Evolutionary conservation across 2,888 invertebrate genomes (phyloP).

Genomic region (Nymphalis polychloros): DNA sequence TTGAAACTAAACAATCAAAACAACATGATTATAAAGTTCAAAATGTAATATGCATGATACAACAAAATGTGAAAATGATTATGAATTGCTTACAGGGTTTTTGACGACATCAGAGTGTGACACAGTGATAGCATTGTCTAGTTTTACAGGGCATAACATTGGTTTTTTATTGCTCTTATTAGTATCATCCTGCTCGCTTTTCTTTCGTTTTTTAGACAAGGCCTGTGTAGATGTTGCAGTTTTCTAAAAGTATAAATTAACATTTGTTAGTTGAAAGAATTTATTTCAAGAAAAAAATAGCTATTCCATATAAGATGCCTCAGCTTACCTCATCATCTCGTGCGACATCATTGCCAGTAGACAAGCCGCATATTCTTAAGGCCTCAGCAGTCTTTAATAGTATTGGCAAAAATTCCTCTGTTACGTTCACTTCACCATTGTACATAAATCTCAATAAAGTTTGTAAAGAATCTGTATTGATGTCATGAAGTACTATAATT

Average conservation of each 20-base stretch:
- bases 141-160: constrained; percentile 20
- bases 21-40: too few species aligned
- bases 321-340: constrained; percentile 69
- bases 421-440: constrained; percentile 87
- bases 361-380: constrained; percentile 85
- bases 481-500: constrained; percentile 88
- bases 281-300: neutral
- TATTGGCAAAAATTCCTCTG: constrained; percentile 85
- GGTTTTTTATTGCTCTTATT: constrained; percentile 56
- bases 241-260: constrained; percentile 50
- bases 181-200: constrained; percentile 67
- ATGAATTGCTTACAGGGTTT: constrained; percentile 53
- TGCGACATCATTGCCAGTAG: constrained; percentile 77
- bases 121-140: constrained; percentile 40
- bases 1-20: too few species aligned
- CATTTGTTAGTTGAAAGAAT: neutral
- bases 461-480: constrained; percentile 84
- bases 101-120: constrained; percentile 53
- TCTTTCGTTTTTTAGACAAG: constrained; percentile 66
- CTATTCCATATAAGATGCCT: neutral
- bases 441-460: constrained; percentile 87
- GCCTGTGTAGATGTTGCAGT: constrained; percentile 48
- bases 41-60: too few species aligned
- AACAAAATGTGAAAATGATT: too few species aligned
- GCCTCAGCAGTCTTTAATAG: constrained; percentile 86